A percentile compares a stretch with the other conserved stretches of the same genome.
These are phyloP conservation scores for Dasypus novemcinctus DNA, from an alignment of 2,113 vertebrate species.

Conservation along the genomic window DNA sequence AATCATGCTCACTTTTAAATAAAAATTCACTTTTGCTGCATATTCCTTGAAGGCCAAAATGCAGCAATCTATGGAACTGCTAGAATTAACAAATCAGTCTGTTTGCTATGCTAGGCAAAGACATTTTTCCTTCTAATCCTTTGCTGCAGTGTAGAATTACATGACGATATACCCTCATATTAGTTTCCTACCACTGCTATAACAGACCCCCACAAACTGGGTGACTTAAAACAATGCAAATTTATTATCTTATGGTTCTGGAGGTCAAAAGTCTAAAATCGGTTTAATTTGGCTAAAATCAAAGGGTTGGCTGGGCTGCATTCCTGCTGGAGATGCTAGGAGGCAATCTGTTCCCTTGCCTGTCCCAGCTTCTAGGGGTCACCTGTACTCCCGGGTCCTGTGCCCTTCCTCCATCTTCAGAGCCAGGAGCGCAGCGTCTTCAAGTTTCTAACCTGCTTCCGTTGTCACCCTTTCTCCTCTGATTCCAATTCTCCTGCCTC, in stretches of 20 bases:
- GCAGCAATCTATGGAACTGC: not conserved
- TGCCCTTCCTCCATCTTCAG: not conserved
- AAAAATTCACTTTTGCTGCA: not conserved
- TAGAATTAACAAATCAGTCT: not conserved
- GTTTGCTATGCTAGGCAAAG: not conserved
- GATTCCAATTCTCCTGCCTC: not conserved
- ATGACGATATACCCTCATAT: not conserved
- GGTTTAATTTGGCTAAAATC: not conserved
- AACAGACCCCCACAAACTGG: not conserved
- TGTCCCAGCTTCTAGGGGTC: not conserved
- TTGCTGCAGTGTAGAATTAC: not conserved
- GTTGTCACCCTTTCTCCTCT: not conserved
- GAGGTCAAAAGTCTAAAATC: not conserved
- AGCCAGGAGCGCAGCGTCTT: not conserved
- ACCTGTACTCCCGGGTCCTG: not conserved
- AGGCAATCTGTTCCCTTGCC: not conserved
- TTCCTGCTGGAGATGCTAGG: not conserved
- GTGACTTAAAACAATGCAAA: not conserved
- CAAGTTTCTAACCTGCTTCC: not conserved
- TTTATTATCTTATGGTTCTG: not conserved
- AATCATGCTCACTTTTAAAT: conserved; percentile 31
- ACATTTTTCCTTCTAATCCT: not conserved
- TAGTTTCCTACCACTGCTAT: not conserved
- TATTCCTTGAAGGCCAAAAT: conserved; percentile 5
- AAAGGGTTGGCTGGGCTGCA: not conserved